Percentiles rank a stretch among this genome's conserved stretches.
Conservation (phyloP, 2,888 invertebrate species). For the Sinhomidia bicolor region DNA sequence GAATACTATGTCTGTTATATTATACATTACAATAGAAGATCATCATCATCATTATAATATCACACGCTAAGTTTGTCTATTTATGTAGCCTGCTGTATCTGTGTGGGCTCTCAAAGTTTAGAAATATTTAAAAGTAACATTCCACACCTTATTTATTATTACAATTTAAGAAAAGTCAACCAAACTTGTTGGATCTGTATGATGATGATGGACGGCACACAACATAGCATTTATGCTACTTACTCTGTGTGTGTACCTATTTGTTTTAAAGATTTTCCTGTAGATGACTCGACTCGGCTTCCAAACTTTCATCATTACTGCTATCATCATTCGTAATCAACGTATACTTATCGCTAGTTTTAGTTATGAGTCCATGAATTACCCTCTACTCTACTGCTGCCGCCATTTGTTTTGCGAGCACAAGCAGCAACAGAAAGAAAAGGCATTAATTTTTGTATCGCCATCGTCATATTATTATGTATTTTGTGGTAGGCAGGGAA, state of each 20-base stretch:
- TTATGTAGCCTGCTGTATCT: background rate
- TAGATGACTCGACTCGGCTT: slow-evolving; percentile 34
- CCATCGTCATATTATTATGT: background rate
- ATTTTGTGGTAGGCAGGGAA: slow-evolving; percentile 56
- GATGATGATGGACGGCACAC: too few species aligned
- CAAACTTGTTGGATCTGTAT: background rate
- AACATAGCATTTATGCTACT: too few species aligned
- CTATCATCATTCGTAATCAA: slow-evolving; percentile 14
- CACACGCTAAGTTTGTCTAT: background rate
- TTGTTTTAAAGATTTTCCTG: background rate
- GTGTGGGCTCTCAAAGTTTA: slow-evolving; percentile 31
- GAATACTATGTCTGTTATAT: too few species aligned
- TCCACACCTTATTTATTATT: slow-evolving; percentile 23
- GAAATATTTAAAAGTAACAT: slow-evolving; percentile 17
- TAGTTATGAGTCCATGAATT: slow-evolving; percentile 35
- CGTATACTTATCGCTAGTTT: background rate
- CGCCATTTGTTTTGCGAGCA: background rate
- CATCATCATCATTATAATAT: slow-evolving; percentile 7
- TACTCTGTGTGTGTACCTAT: too few species aligned
- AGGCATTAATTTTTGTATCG: slow-evolving; percentile 15
- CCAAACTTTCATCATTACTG: background rate
- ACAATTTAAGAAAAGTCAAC: background rate
- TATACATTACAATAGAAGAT: too few species aligned
- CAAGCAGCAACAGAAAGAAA: background rate
- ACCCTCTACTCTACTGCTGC: background rate